A percentile compares a stretch with the other conserved stretches of the same genome.
phyloP scores from a whole-genome alignment of 1,140 invertebrate species.

The Muscidifurax raptorellus region DNA sequence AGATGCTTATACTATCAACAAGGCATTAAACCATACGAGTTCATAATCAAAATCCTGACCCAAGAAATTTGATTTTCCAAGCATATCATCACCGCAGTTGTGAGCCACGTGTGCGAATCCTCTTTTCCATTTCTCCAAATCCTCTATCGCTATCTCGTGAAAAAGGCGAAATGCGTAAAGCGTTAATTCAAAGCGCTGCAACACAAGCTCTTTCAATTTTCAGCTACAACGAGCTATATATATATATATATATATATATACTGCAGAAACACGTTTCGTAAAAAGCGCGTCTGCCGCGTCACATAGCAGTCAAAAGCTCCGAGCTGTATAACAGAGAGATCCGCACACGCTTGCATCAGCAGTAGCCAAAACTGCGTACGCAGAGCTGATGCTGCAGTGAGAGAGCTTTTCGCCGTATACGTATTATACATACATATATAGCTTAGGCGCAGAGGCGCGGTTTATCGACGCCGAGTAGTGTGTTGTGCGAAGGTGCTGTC shows the following conservation, averaged over 20 bases:
- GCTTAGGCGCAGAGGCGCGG: background rate
- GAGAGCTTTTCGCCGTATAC: background rate
- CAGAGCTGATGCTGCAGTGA: background rate
- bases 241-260: background rate
- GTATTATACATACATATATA: background rate
- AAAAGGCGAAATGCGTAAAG: background rate
- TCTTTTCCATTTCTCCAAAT: background rate
- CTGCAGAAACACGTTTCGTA: background rate
- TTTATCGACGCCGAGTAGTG: background rate
- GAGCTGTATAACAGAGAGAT: background rate
- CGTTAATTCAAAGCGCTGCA: conserved; percentile 25
- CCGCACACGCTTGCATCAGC: background rate
- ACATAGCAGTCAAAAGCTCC: background rate
- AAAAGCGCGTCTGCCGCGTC: background rate
- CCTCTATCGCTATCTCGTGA: too few species aligned
- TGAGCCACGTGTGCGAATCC: background rate
- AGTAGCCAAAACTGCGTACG: background rate
- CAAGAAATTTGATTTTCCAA: too few species aligned
- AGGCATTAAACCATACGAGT: too few species aligned
- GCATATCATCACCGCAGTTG: background rate
- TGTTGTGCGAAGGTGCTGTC: background rate
- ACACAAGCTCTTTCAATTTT: background rate
- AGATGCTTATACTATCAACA: background rate
- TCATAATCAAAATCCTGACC: too few species aligned
- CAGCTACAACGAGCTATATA: background rate